Evolutionary conservation across 64 coral and sea anemone species (phyloP), one percentile per base, ranked within the genome.

Genomic region (Pocillopora damicornis): DNA sequence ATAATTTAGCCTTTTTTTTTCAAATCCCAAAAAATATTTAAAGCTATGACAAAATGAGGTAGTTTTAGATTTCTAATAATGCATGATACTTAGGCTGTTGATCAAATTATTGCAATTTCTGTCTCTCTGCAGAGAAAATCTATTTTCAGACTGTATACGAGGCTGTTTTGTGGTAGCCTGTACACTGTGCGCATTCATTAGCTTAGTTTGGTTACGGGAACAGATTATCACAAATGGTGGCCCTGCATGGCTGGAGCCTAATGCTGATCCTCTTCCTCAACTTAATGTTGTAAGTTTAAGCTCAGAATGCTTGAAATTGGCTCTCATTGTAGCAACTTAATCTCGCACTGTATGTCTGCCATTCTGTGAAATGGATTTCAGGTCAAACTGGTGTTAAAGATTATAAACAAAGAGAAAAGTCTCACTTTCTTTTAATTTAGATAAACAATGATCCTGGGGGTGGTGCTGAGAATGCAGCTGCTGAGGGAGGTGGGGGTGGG

Each of bases 151-250:
- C 82, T 98, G 96, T 76, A 84, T 98, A 78, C 86, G 90, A 92
- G 96, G 96, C 20, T 94, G 96, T 90, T 98, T 98, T 94, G 96
- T 98, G 23, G 96, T 98, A 66, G 96, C 96, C 25, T 98, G 96
- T 90, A 98, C 96, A 77, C 74, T 98, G 16, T 98, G 96, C 90
- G 96, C 96, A 26, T 98, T 98, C 69, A 98, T 98, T 45, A 98
- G 96, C 83, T 82, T 98, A 37, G 96, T 98, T 13, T 98, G 96
- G 96, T 75, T 98, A 13, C 73, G 96, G 73, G 96, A 98, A 58
- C 96, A 98, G 75, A 98, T 98, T 83, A 78, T 98, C 13, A 89
- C 92, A 34, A 98, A 94, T 90, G 96, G 96, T 60, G 96, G 96
- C 4, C 96, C 96, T 22, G 92, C 91, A n/a, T 98, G 96, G 96